Base-by-base conservation (phyloP, 2,797 vertebrate genomes). In the Cryptoblepharus egeriae region DNA sequence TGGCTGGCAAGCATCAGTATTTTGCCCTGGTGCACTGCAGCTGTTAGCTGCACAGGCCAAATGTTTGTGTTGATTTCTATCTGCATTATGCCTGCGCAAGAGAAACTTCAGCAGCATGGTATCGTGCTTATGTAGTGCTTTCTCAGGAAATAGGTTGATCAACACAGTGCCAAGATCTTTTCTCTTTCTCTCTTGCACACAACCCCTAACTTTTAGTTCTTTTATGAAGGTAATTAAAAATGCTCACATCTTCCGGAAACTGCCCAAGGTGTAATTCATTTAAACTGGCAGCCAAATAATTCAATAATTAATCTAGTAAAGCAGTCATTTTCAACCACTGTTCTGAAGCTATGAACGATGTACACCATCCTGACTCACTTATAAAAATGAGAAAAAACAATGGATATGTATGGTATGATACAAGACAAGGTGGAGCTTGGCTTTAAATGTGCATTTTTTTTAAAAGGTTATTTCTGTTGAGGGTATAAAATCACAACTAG, bases 251-350 rank as follows among this genome's bases (percentile, higher is more conserved):
- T 15, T 65, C 22, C 16, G 49, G 32, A 58, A 52, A 63, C 39
- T 88, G 77, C 70, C 86, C 87, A 80, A 81, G 89, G 1, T 1
- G 37, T 65, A 74, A 61, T 76, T 71, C 81, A 12, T 28, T 83
- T 74, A 82, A 65, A 78, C 55, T 80, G 82, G 61, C 42, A 86
- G 65, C 79, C 16, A 74, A 30, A 60, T 42, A 45, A 67, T 81
- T 85, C 80, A 30, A 82, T 57, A 78, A 77, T 82, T 80, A 85
- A 85, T 80, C 55, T 76, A 82, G 86, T 22, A 13, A 35, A 82
- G n/a, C n/a, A n/a, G n/a, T n/a, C n/a, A n/a, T n/a, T n/a, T n/a
- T n/a, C n/a, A n/a, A n/a, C n/a, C n/a, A n/a, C n/a, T n/a, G n/a
- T n/a, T n/a, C n/a, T n/a, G n/a, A n/a, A n/a, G n/a, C n/a, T n/a